Evolutionary conservation across 2,888 invertebrate species (phyloP).

Genomic region (Dromius quadrimaculatus): DNA sequence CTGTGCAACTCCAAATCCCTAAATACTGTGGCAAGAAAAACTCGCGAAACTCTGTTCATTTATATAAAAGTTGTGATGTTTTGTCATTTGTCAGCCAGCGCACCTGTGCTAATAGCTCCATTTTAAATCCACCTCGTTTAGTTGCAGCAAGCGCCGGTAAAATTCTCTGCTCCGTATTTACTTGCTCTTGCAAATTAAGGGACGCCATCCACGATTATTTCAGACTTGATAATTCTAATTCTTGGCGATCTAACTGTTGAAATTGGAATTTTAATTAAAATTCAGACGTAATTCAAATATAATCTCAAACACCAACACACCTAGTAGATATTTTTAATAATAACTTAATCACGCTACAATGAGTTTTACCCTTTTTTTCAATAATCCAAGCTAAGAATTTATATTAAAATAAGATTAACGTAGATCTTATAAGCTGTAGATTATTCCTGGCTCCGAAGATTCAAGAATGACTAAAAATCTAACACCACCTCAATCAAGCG

Average conservation of each 20-base stretch:
- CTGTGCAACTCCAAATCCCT: constrained; percentile 45
- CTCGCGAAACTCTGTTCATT: constrained; percentile 45
- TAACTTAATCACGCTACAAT: not conserved
- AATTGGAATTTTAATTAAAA: constrained; percentile 49
- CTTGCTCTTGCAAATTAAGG: constrained; percentile 37
- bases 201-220: constrained; percentile 38
- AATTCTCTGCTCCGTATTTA: constrained; percentile 18
- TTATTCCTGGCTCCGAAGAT: not conserved
- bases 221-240: constrained; percentile 37
- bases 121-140: not conserved
- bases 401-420: constrained; percentile 3
- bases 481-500: too few relatives aligned
- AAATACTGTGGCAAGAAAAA: constrained; percentile 41
- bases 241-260: constrained; percentile 40
- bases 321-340: constrained; percentile 41
- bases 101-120: constrained; percentile 40
- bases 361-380: constrained; percentile 1
- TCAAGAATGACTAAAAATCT: too few relatives aligned
- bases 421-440: not conserved
- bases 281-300: constrained; percentile 37
- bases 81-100: constrained; percentile 46
- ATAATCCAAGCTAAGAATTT: not conserved
- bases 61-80: constrained; percentile 52
- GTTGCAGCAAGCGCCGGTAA: not conserved
- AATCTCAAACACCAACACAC: constrained; percentile 34